Evolutionary conservation across 2,113 vertebrate species (phyloP), one percentile per base, ranked within the genome.

Genomic region (Pterocles burchelli): DNA sequence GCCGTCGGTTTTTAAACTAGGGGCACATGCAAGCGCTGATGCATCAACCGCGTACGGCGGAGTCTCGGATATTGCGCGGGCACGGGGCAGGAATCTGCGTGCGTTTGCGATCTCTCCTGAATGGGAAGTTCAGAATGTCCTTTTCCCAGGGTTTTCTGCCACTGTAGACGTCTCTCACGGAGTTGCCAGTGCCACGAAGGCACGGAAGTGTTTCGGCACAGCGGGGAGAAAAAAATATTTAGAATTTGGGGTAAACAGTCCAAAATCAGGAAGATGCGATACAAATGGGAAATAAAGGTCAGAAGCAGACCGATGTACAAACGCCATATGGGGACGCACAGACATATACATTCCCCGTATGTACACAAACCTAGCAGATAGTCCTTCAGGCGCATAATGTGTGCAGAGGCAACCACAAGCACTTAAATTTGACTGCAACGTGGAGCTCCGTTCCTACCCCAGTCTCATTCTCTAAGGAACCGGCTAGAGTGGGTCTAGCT

Each of bases 61-160:
- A 81, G 51, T 20, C 13, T 61, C 26, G 33, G 54, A 78, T 22
- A 1, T 5, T 24, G 36, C 21, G 9, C 43, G 33, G 46, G 24
- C 6, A 59, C 31, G 26, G 74, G 31, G 15, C 31, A 54, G 45
- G 51, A 88, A 84, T 88, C 36, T 66, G 46, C 71, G 54, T 63
- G 45, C 33, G 12, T 9, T 62, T 43, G 78, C 58, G 9, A 31
- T 55, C 55, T 57, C 57, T 51, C 70, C 75, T 84, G 93, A 94
- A 91, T 71, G 85, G 91, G 91, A 96, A 96, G 94, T 96, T 92
- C 95, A 93, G 96, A 90, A 95, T 94, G 79, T 79, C 83, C 57
- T 89, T 88, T 84, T 59, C 43, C 43, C 68, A 34, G 41, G n/a
- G 73, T 54, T 94, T 96, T 95, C 90, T 96, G 88, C 67, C 77